Conservation (phyloP, 92 coral and sea anemone species). For the Phenganax stokvisi region DNA sequence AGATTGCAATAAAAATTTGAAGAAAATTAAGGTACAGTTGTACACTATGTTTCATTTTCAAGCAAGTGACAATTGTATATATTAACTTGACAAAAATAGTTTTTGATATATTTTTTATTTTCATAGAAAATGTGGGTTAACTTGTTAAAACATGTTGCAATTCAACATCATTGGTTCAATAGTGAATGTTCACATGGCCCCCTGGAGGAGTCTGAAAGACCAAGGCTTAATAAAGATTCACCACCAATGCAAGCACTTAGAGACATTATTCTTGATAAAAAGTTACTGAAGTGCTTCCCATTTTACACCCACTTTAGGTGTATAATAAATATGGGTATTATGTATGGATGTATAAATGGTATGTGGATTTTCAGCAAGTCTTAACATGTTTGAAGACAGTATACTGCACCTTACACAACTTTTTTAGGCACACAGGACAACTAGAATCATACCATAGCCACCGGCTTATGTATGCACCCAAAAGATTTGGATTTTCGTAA, state of each 20-base stretch:
- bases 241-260: neutral
- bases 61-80: neutral
- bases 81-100: neutral
- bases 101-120: neutral
- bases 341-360: neutral
- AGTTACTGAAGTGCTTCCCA: slow-evolving; percentile 3
- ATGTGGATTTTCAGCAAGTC: neutral
- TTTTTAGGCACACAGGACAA: slow-evolving; percentile 22
- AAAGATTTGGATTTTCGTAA: slow-evolving; percentile 6
- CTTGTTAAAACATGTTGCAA: slow-evolving; percentile 8
- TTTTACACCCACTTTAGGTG: slow-evolving; percentile 22
- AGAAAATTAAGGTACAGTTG: neutral
- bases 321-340: neutral
- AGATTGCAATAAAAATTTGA: neutral
- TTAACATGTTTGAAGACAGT: neutral
- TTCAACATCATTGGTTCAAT: slow-evolving; percentile 5
- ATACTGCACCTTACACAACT: neutral
- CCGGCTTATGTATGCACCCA: slow-evolving; percentile 36
- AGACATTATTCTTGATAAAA: slow-evolving; percentile 25
- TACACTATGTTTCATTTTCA: no score
- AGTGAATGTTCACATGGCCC: neutral
- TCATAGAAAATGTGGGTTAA: slow-evolving; percentile 9
- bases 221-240: slow-evolving; percentile 19
- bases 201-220: neutral
- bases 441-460: slow-evolving; percentile 40